Evolutionary conservation across 2,888 invertebrate genomes (phyloP).

Genomic region (Xestoiulus laeticollis): DNA sequence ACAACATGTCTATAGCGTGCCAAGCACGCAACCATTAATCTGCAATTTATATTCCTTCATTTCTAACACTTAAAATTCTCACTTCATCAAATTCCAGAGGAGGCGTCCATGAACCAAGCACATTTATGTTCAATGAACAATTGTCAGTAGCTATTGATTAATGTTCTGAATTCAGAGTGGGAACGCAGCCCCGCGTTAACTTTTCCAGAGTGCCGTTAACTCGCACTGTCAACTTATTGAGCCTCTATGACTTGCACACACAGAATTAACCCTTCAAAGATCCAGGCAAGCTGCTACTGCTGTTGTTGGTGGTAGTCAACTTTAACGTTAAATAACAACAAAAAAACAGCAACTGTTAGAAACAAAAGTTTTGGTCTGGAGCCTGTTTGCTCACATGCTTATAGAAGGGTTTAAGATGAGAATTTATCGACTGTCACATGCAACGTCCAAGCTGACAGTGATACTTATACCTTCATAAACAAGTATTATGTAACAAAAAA

Average conservation of each 20-base stretch:
- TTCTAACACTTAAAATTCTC: constrained; percentile 43
- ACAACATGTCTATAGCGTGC: constrained; percentile 38
- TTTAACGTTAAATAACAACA: constrained; percentile 29
- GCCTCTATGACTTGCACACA: constrained; percentile 24
- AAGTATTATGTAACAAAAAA: background rate
- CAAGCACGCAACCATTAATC: constrained; percentile 35
- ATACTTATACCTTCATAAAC: background rate
- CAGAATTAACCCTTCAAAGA: constrained; percentile 38
- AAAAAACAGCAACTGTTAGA: background rate
- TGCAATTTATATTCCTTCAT: constrained; percentile 43
- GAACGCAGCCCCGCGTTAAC: constrained; percentile 20
- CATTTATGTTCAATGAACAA: constrained; percentile 41
- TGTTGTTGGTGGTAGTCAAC: constrained; percentile 11
- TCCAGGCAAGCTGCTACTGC: constrained; percentile 25
- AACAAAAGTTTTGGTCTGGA: background rate
- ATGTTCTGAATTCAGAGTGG: background rate
- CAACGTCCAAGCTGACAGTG: background rate
- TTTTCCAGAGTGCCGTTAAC: constrained; percentile 38
- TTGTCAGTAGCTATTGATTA: constrained; percentile 43
- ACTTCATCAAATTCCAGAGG: constrained; percentile 40
- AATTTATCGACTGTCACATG: background rate
- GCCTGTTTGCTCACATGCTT: constrained; percentile 19
- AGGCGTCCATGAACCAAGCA: constrained; percentile 42
- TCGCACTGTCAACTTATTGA: constrained; percentile 43
- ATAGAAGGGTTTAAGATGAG: background rate